Percentiles rank a stretch among this genome's conserved stretches.
Evolutionary conservation across 2,888 invertebrate species (phyloP).

Genomic region (Noctua comes): DNA sequence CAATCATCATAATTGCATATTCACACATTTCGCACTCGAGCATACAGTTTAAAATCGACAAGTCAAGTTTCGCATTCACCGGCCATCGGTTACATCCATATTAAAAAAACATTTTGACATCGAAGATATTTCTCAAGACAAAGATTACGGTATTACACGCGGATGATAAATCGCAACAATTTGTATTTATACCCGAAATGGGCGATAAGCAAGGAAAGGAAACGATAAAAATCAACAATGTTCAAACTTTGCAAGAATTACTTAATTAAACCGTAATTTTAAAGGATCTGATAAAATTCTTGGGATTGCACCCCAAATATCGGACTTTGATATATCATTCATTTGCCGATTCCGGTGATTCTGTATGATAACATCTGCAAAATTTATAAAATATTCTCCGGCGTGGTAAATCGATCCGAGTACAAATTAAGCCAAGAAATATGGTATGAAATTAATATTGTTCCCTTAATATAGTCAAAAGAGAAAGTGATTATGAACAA

Average conservation of each 20-base stretch:
- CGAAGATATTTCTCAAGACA: slow-evolving; percentile 59
- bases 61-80: slow-evolving; percentile 45
- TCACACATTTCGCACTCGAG: slow-evolving; percentile 51
- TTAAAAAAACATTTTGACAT: slow-evolving; percentile 61
- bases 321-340: slow-evolving; percentile 87
- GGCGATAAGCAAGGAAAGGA: slow-evolving; percentile 53
- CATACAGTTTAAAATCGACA: slow-evolving; percentile 49
- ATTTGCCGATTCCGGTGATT: slow-evolving; percentile 66
- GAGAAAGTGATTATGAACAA: slow-evolving; percentile 23
- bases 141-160: slow-evolving; percentile 75
- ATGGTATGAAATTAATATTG: slow-evolving; percentile 66
- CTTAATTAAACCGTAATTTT: slow-evolving; percentile 80
- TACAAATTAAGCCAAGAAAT: slow-evolving; percentile 78
- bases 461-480: slow-evolving; percentile 10
- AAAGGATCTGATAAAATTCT: slow-evolving; percentile 83
- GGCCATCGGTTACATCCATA: slow-evolving; percentile 57
- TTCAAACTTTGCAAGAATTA: slow-evolving; percentile 72
- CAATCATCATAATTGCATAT: slow-evolving; percentile 46
- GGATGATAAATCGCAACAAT: slow-evolving; percentile 74
- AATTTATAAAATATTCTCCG: slow-evolving; percentile 80
- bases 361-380: slow-evolving; percentile 76
- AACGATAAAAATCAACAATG: slow-evolving; percentile 70
- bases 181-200: slow-evolving; percentile 73
- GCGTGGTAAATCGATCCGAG: slow-evolving; percentile 78
- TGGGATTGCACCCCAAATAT: slow-evolving; percentile 84